Evolutionary conservation across 2,888 invertebrate genomes (phyloP).

Genomic region (Notodonta ziczac): DNA sequence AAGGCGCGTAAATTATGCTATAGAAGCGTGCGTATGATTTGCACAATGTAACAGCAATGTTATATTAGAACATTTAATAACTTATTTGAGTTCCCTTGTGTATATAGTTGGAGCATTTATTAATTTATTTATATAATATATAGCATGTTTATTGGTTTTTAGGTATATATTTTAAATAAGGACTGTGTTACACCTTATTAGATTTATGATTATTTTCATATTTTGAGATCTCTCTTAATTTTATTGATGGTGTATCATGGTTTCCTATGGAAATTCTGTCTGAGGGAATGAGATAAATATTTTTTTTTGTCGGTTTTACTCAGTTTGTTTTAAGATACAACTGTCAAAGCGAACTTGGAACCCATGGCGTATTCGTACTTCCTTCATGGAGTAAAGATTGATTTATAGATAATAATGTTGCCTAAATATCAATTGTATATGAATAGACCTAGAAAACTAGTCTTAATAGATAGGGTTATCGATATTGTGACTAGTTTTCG

Average conservation of each 20-base stretch:
- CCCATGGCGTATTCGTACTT: too few species aligned
- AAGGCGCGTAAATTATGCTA: slow-evolving; percentile 3
- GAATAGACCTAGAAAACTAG: too few species aligned
- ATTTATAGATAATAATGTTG: too few species aligned
- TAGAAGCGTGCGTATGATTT: slow-evolving; percentile 18
- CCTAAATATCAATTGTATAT: too few species aligned
- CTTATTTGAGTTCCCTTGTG: slow-evolving; percentile 1
- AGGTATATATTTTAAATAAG: not conserved
- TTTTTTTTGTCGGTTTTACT: too few species aligned
- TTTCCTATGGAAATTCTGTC: not conserved
- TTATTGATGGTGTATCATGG: not conserved
- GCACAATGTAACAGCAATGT: not conserved
- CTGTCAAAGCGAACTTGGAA: too few species aligned
- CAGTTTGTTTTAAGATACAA: too few species aligned
- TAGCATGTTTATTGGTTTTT: not conserved
- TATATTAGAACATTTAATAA: too few species aligned
- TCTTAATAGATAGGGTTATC: too few species aligned
- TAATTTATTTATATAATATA: not conserved
- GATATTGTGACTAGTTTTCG: too few species aligned
- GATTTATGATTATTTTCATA: too few species aligned
- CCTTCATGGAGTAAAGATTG: too few species aligned
- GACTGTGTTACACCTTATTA: not conserved
- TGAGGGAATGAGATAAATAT: not conserved
- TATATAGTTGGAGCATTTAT: not conserved
- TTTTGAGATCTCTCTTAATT: not conserved